phyloP scores from a whole-genome alignment of 2,888 invertebrate species.

The Drosophila kanekoi region DNA sequence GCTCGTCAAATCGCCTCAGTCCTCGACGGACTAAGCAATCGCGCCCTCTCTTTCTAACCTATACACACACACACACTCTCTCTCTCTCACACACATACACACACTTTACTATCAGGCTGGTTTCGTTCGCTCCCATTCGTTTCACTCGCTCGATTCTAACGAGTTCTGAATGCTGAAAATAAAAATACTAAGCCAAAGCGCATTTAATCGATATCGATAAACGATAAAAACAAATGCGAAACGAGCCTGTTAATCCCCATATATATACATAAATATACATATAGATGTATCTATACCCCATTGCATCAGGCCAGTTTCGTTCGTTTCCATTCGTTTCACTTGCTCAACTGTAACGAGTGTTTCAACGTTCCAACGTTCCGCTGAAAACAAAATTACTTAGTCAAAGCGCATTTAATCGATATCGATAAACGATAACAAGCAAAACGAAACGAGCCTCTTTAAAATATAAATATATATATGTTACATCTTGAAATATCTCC shows the following conservation, averaged over 20 bases:
- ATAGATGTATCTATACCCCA: too few relatives aligned
- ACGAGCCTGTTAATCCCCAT: not conserved
- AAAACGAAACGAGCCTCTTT: too few relatives aligned
- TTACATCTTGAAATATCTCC: not conserved
- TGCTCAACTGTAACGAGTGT: too few relatives aligned
- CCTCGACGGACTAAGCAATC: conserved; percentile 78
- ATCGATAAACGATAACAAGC: conserved; percentile 4
- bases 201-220: conserved; percentile 9
- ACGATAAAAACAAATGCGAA: conserved; percentile 5
- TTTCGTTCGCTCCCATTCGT: conserved; percentile 2
- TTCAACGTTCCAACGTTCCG: not conserved
- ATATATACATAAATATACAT: too few relatives aligned
- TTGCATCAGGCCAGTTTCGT: conserved; percentile 13
- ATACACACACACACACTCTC: too few relatives aligned
- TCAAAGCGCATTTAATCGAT: conserved; percentile 1
- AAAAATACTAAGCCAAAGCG: not conserved
- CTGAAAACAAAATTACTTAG: not conserved
- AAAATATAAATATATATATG: too few relatives aligned
- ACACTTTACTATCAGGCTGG: conserved; percentile 3
- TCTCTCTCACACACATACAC: not conserved
- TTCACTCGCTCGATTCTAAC: too few relatives aligned
- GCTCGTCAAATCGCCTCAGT: conserved; percentile 83
- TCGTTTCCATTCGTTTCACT: not conserved
- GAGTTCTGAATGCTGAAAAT: not conserved
- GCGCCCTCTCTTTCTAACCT: not conserved